A percentile compares a stretch with the other conserved stretches of the same genome.
phyloP scores from a whole-genome alignment of 1,140 invertebrate species.

The Drosophila tropicalis region DNA sequence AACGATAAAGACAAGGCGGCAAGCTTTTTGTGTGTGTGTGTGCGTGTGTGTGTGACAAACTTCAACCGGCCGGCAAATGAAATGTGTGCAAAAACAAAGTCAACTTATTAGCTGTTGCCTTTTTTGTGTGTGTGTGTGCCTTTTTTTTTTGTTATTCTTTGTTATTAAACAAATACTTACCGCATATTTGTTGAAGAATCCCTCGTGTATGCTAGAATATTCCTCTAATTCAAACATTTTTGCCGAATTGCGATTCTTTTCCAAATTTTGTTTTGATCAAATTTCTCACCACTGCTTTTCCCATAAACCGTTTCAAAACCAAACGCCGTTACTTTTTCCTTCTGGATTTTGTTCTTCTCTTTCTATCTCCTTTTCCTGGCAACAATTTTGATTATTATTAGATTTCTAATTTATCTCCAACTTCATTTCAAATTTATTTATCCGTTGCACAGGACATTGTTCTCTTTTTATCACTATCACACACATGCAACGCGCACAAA shows the following conservation, averaged over 20 bases:
- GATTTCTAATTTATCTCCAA: neutral
- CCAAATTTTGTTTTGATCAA: conserved; percentile 71
- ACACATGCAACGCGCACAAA: conserved; percentile 10
- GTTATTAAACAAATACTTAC: conserved; percentile 65
- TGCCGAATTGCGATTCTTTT: conserved; percentile 30
- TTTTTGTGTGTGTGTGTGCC: neutral
- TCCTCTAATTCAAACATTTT: conserved; percentile 82
- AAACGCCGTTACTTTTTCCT: neutral
- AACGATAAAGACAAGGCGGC: conserved; percentile 40
- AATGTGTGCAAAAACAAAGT: conserved; percentile 39
- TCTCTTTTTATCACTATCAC: neutral
- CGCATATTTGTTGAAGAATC: conserved; percentile 82
- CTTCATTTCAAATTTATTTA: neutral
- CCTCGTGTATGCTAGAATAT: conserved; percentile 79
- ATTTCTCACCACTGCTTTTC: conserved; percentile 21
- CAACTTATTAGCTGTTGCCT: conserved; percentile 46
- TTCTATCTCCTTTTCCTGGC: neutral
- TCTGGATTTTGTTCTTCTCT: neutral
- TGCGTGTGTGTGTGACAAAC: conserved; percentile 25
- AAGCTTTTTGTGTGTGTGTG: neutral
- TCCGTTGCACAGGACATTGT: neutral
- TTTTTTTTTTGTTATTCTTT: conserved; percentile 11
- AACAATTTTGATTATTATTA: neutral
- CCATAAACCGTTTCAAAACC: conserved; percentile 24
- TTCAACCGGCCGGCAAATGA: conserved; percentile 58